Base-by-base conservation (phyloP, 2,888 invertebrate genomes). In the Amblyjoppa proteus region DNA sequence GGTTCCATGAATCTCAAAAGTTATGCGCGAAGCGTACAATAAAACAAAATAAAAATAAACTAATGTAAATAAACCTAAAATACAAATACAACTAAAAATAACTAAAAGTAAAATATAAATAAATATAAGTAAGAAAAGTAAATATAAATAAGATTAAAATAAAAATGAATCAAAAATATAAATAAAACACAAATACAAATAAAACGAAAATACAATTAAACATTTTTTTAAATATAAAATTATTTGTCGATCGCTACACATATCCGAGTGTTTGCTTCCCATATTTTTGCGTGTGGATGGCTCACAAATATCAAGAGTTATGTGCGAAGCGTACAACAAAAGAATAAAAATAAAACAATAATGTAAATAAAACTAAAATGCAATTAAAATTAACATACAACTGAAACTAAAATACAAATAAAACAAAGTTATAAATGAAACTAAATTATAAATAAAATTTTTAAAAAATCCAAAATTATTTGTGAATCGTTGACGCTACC, bases 401-500 rank as follows among this genome's bases (percentile, higher is more conserved):
- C 4, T 38, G 1, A 38, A 38, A 38, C 2, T 41, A 41, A 41
- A 71, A 34, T 71, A 71, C 0, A 25, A 16, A 13, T 3, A 0
- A 11, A 41, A 7, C n/a, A 0, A 34, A 7, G 56, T 38, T 51
- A 34, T 20, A 28, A 9, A n/a, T 41, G 28, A 78, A 53, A 31
- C 11, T 1, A 61, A 61, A 61, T 31, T 31, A 16, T 28, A 31
- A 31, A 13, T 28, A 13, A 49, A 7, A 75, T 16, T 49, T 2
- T 11, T 16, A 7, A 25, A 58, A 28, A 70, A 58, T 1, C 31
- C 5, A 5, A 6, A 53, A 13, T 56, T 4, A 53, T 34, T 5
- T n/a, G 58, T 20, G 1, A 13, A 11, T 25, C 45, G 9, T 71
- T 61, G 56, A 73, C 76, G 80, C 91, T 89, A 93, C 93, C 93